Conservation (phyloP, 1,140 invertebrate species). For the Achatina immaculata region DNA sequence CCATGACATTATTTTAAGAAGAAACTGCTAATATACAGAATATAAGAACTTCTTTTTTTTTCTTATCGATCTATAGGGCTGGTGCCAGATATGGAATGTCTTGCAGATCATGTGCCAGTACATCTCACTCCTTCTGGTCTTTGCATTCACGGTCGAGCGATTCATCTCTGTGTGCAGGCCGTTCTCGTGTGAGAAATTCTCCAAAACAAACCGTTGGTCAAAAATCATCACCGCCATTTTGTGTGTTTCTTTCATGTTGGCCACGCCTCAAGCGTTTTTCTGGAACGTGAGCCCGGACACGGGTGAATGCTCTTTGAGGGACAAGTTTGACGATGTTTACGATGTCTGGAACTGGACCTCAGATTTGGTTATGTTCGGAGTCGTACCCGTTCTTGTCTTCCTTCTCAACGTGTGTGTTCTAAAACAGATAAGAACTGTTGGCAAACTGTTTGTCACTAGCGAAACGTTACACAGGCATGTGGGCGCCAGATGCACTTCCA, state of each 20-base stretch:
- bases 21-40: too few relatives aligned
- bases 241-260: conserved; percentile 39
- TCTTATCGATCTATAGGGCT: conserved; percentile 28
- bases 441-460: conserved; percentile 39
- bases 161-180: conserved; percentile 93
- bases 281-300: conserved; percentile 45
- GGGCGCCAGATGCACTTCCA: conserved; percentile 35
- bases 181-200: conserved; percentile 73
- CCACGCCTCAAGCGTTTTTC: conserved; percentile 56
- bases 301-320: conserved; percentile 40
- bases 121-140: conserved; percentile 58
- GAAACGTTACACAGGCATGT: conserved; percentile 15
- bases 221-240: conserved; percentile 49
- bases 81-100: conserved; percentile 51
- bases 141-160: conserved; percentile 91
- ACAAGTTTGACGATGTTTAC: conserved; percentile 40
- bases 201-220: conserved; percentile 44
- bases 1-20: too few relatives aligned
- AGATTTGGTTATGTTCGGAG: conserved; percentile 54
- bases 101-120: conserved; percentile 52
- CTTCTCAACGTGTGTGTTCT: conserved; percentile 60
- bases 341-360: conserved; percentile 54
- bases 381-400: conserved; percentile 45
- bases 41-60: too few relatives aligned
- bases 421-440: conserved; percentile 43